Conservation (phyloP, 2,113 vertebrate genomes). For the Oxyruncus cristatus region DNA sequence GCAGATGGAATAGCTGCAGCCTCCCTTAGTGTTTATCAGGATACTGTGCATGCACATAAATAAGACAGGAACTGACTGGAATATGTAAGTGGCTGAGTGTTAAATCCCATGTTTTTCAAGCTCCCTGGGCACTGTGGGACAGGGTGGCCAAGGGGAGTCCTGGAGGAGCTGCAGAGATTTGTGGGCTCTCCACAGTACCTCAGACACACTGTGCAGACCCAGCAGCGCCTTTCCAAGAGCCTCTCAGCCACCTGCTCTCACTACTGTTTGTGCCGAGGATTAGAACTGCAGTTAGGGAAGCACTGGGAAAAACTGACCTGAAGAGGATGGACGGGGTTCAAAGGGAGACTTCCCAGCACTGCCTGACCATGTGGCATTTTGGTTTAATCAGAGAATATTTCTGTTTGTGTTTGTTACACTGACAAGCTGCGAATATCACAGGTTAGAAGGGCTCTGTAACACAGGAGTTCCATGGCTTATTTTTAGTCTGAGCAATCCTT, state of each 20-base stretch:
- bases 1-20: slow-evolving; percentile 4
- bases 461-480: not conserved
- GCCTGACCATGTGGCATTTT: not conserved
- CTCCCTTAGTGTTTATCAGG: not conserved
- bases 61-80: not conserved
- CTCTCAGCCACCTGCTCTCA: not conserved
- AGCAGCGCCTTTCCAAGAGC: not conserved
- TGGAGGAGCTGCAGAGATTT: not conserved
- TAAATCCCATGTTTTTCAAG: not conserved
- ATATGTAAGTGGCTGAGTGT: not conserved
- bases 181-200: not conserved
- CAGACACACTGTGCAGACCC: not conserved
- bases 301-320: not conserved
- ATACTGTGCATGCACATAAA: not conserved
- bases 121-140: not conserved
- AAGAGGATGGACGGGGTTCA: not conserved
- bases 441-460: not conserved
- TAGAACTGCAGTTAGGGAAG: not conserved
- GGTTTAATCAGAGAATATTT: not conserved
- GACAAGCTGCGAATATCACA: not conserved
- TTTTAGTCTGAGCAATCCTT: not conserved
- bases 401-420: not conserved
- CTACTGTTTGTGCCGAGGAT: not conserved
- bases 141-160: not conserved
- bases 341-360: not conserved